Evolutionary conservation across 1,140 invertebrate genomes (phyloP), one percentile per base, ranked within the genome.

Genomic region (Tribolium castaneum): DNA sequence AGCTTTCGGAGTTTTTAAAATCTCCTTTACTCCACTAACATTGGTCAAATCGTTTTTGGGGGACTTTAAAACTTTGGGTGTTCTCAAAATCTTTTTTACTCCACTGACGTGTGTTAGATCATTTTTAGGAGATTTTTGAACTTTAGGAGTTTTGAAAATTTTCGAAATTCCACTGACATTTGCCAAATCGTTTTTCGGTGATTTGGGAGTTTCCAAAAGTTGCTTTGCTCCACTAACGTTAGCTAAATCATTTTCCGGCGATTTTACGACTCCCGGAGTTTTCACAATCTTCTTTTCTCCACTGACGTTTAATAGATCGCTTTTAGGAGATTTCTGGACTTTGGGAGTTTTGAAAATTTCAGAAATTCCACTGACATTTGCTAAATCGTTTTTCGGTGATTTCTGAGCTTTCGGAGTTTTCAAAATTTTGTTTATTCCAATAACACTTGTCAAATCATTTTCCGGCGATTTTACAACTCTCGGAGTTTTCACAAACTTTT

Each of bases 371-470:
- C 62, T 70, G 4, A 70, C 35, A n/a, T n/a, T n/a, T n/a, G n/a
- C n/a, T n/a, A n/a, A n/a, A n/a, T n/a, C n/a, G 16, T 70, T 70
- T 13, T 10, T 70, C 1, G 85, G 84, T 6, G 82, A 81, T 75
- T 84, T 85, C 10, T 72, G 71, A 9, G 45, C 14, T 76, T 76
- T 80, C 0, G 85, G 84, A 34, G 82, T 84, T 19, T 62, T 79
- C 14, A 85, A 34, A 2, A 85, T 35, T 77, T 75, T 83, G 54
- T 81, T 83, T 0, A 86, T 73, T 9, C 84, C 81, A 34, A 83
- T 85, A 10, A 88, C 83, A 66, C 88, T 84, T 3, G 80, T 85
- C 49, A 87, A 79, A 56, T 85, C 84, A 62, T 87, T 87, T 78
- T 82, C 84, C 0, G 85, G 86, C 1, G 82, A 85, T 25, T 84